phyloP scores from a whole-genome alignment of 2,113 vertebrate species.

The Sebastes schlegelii region DNA sequence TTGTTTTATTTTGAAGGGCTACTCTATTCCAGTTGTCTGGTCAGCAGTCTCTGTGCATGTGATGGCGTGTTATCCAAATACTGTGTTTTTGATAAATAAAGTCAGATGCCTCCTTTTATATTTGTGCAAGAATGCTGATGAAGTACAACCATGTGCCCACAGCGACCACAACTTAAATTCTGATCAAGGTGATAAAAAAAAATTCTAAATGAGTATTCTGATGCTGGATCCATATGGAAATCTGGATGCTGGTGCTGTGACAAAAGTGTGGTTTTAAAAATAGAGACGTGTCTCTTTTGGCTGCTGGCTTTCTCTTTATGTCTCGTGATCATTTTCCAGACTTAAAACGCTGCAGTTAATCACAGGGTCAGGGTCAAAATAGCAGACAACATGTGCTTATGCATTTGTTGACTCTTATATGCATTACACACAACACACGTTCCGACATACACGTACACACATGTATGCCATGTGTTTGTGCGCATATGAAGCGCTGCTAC shows the following conservation, averaged over 20 bases:
- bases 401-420: slow-evolving; percentile 38
- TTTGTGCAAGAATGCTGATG: neutral
- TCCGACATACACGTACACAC: neutral
- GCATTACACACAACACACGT: slow-evolving; percentile 16
- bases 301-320: slow-evolving; percentile 49
- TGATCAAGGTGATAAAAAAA: neutral
- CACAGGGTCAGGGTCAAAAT: slow-evolving; percentile 39
- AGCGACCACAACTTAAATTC: neutral
- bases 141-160: neutral
- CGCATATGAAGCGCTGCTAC: neutral
- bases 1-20: neutral
- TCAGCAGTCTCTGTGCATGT: neutral
- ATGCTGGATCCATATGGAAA: slow-evolving; percentile 28
- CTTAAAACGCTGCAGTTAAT: slow-evolving; percentile 43
- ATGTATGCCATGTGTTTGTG: neutral
- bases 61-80: neutral
- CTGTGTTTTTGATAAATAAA: neutral
- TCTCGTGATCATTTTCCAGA: slow-evolving; percentile 52
- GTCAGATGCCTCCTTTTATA: slow-evolving; percentile 1
- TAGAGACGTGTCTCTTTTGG: slow-evolving; percentile 48
- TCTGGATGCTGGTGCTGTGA: slow-evolving; percentile 10
- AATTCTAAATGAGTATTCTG: neutral
- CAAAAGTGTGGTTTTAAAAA: slow-evolving; percentile 54
- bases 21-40: too few species aligned
- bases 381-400: slow-evolving; percentile 35